Evolutionary conservation across 2,888 invertebrate species (phyloP).

Genomic region (Mystacides longicornis): DNA sequence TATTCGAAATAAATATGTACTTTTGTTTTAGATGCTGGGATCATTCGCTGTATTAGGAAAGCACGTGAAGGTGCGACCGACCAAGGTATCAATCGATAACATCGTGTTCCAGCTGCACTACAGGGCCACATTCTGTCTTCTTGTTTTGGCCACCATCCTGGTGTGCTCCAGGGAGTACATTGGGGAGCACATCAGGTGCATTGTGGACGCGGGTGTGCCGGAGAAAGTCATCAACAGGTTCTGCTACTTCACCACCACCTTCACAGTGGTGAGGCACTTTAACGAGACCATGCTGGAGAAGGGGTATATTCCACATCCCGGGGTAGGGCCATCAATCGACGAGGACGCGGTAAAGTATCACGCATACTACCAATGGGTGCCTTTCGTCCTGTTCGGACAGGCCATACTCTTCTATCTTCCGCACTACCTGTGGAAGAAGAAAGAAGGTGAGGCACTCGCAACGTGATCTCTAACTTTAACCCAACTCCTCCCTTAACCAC

Average conservation of each 20-base stretch:
- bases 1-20: neutral
- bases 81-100: conserved; percentile 61
- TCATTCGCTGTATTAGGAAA: conserved; percentile 55
- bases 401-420: conserved; percentile 77
- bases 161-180: conserved; percentile 79
- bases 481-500: too few species aligned
- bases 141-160: conserved; percentile 72
- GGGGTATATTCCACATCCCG: conserved; percentile 67
- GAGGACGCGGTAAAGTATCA: conserved; percentile 63
- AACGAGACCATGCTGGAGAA: conserved; percentile 53
- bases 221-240: conserved; percentile 74
- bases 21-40: conserved; percentile 43
- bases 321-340: conserved; percentile 63
- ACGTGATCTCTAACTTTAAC: too few species aligned
- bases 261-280: conserved; percentile 69
- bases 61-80: conserved; percentile 53
- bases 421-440: conserved; percentile 75
- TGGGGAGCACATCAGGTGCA: conserved; percentile 90
- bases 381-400: conserved; percentile 75
- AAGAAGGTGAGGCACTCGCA: conserved; percentile 67
- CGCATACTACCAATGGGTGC: conserved; percentile 94
- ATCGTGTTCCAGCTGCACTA: conserved; percentile 78
- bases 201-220: conserved; percentile 58
- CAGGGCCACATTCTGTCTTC: conserved; percentile 67
- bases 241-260: conserved; percentile 77